phyloP scores from a whole-genome alignment of 2,113 vertebrate species.

The Aegotheles bennettii region DNA sequence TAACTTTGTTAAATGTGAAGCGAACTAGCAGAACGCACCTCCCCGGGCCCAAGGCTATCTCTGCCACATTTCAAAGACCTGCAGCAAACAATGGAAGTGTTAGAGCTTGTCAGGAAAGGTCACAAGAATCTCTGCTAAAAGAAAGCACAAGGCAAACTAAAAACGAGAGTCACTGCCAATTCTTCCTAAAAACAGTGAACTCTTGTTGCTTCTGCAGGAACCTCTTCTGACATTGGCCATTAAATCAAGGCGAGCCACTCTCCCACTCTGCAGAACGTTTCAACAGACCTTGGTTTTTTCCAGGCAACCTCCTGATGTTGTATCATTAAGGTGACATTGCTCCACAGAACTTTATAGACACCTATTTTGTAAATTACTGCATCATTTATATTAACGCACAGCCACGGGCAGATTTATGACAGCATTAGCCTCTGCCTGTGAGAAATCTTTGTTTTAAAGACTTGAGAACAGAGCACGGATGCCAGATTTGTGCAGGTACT shows the following conservation, averaged over 20 bases:
- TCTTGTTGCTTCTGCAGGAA: conserved; percentile 40
- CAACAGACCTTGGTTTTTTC: background rate
- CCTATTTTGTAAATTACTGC: background rate
- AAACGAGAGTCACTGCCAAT: conserved; percentile 33
- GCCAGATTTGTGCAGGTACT: background rate
- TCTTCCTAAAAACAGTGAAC: conserved; percentile 43
- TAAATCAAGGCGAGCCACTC: conserved; percentile 17
- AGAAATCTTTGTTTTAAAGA: background rate
- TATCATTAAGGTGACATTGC: background rate
- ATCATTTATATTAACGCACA: background rate
- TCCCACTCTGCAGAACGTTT: background rate
- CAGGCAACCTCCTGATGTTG: background rate
- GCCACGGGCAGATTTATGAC: background rate
- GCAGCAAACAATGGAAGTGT: conserved; percentile 61
- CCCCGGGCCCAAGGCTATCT: conserved; percentile 65
- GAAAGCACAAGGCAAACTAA: conserved; percentile 33
- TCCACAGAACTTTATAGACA: background rate
- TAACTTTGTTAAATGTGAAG: conserved; percentile 61
- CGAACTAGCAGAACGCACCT: conserved; percentile 58
- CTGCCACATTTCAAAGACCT: conserved; percentile 63
- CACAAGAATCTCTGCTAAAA: conserved; percentile 53
- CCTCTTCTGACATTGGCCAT: background rate
- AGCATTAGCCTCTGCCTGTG: background rate
- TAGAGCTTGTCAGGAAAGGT: conserved; percentile 58
- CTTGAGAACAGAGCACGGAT: background rate